Conservation (phyloP, 2,113 vertebrate genomes). For the Cyprichromis sp. region DNA sequence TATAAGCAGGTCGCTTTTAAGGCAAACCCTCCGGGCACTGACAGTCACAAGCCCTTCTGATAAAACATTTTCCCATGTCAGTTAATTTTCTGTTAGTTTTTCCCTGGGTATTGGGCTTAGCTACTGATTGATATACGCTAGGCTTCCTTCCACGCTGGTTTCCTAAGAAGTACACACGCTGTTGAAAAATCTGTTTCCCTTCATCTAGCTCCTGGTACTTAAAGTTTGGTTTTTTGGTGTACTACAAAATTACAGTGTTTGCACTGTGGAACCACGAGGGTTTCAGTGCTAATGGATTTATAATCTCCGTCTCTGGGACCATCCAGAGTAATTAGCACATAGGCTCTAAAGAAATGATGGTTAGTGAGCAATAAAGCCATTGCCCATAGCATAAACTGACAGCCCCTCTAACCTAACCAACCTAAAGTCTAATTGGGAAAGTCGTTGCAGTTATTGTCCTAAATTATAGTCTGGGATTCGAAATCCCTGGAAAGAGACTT, state of each 20-base stretch:
- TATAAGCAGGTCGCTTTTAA: not conserved
- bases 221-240: constrained; percentile 42
- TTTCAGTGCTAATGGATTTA: constrained; percentile 89
- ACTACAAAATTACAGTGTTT: constrained; percentile 62
- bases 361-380: constrained; percentile 98
- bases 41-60: not conserved
- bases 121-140: constrained; percentile 31
- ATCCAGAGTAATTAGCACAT: constrained; percentile 93
- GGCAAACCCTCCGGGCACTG: not conserved
- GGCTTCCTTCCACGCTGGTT: constrained; percentile 11
- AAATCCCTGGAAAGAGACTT: constrained; percentile 25
- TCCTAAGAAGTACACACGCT: not conserved
- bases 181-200: constrained; percentile 26
- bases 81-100: constrained; percentile 9
- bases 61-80: constrained; percentile 2
- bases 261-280: constrained; percentile 67
- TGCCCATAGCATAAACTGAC: constrained; percentile 86
- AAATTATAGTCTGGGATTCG: constrained; percentile 80
- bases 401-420: constrained; percentile 86
- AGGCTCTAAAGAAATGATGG: constrained; percentile 91
- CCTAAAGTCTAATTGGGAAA: constrained; percentile 89
- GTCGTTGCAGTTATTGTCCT: constrained; percentile 85
- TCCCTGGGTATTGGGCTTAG: constrained; percentile 13
- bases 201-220: constrained; percentile 31
- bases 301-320: constrained; percentile 83